phyloP scores from a whole-genome alignment of 2,113 vertebrate species.

The Corapipo altera region DNA sequence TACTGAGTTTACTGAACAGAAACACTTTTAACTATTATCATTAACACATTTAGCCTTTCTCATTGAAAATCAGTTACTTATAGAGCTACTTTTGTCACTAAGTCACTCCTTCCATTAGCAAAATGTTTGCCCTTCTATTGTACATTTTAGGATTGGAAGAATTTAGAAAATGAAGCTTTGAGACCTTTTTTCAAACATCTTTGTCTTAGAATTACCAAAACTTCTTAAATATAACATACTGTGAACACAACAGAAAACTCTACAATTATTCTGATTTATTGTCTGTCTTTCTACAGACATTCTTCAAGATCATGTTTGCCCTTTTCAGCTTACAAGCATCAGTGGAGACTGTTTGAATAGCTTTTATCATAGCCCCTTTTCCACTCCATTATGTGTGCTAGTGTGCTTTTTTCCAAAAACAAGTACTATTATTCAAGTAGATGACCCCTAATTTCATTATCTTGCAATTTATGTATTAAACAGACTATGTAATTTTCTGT shows the following conservation, averaged over 20 bases:
- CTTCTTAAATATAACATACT: neutral
- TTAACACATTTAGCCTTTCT: neutral
- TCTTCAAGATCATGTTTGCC: neutral
- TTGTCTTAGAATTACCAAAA: neutral
- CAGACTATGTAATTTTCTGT: constrained; percentile 28
- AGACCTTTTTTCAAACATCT: neutral
- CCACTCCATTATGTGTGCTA: neutral
- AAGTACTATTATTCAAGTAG: neutral
- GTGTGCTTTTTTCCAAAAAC: neutral
- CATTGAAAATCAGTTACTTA: neutral
- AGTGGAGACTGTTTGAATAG: neutral
- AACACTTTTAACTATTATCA: neutral
- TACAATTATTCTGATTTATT: neutral
- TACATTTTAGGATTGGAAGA: neutral
- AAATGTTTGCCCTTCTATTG: neutral
- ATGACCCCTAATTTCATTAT: constrained; percentile 42
- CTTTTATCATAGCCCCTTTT: neutral
- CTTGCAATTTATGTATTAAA: constrained; percentile 33
- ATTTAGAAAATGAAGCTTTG: neutral
- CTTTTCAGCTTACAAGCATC: neutral
- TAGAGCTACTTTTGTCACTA: neutral
- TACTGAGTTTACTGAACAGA: neutral
- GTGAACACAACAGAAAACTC: neutral
- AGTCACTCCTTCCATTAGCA: neutral
- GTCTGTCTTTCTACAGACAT: neutral